Base-by-base conservation (phyloP, 2,888 invertebrate species). In the Leucoma salicis region DNA sequence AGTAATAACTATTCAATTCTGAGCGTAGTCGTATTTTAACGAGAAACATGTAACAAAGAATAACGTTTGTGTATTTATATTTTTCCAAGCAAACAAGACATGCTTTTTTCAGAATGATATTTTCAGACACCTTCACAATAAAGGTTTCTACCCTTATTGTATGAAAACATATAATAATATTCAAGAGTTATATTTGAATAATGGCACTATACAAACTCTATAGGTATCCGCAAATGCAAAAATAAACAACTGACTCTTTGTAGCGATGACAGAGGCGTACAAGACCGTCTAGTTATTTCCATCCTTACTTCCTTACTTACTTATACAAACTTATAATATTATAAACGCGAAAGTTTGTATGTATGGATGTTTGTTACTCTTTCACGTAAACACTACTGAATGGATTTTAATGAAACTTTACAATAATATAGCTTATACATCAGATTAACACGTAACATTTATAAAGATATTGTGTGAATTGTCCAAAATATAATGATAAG, bases 161-260 rank as follows among this genome's bases (percentile, higher is more conserved):
- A 13, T n/a, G 34, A 31, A 27, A 42, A 42, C 31, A 42, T 21
- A 5, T 6, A 42, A 5, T 6, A 42, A 48, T 31, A 42, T 29
- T 15, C 14, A 8, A 35, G 24, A 35, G 18, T 35, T 35, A 42
- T 43, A 36, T 41, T 42, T 33, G 27, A 39, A 18, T 21, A 27
- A 36, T 6, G 15, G 31, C 28, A 38, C 40, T 32, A 27, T 29
- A 35, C 34, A 38, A 46, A 46, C 31, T 34, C 31, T 31, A 31
- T 31, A 35, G 31, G 21, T 38, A 42, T 42, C 46, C 43, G 36
- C 41, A 57, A 58, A 54, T 59, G 42, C 49, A 57, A 31, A 53
- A 60, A 59, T 63, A 55, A 54, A 66, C 54, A 65, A 53, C 57
- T 63, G 66, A 51, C 46, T 44, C 49, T 32, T 51, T 65, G 49